A percentile compares a stretch with the other conserved stretches of the same genome.
phyloP scores from a whole-genome alignment of 2,797 vertebrate species.

The Halcyon leucocephala region DNA sequence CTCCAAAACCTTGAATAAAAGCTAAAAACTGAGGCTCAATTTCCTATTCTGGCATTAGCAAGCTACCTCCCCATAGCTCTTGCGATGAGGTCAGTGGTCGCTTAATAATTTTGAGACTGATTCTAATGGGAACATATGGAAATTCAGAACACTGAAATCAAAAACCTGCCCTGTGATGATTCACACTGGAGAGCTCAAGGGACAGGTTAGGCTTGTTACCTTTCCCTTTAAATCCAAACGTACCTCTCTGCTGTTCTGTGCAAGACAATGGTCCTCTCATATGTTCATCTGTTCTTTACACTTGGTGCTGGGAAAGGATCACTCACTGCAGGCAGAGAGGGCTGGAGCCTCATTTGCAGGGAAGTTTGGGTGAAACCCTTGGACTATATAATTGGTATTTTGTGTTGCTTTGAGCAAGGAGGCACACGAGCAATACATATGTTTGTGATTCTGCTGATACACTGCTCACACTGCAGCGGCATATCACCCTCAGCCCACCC shows the following conservation, averaged over 20 bases:
- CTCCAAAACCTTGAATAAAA: neutral
- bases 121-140: neutral
- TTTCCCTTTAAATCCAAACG: neutral
- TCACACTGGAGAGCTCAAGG: neutral
- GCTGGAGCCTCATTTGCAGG: neutral
- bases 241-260: neutral
- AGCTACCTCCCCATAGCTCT: neutral
- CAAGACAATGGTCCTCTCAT: neutral
- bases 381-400: neutral
- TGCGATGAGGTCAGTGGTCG: neutral
- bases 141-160: neutral
- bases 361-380: neutral
- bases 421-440: fast-evolving
- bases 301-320: neutral
- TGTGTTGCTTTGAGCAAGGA: neutral
- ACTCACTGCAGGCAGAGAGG: neutral
- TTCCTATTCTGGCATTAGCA: neutral
- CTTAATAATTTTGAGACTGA: neutral
- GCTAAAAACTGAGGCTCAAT: neutral
- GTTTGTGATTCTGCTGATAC: neutral
- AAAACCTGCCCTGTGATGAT: neutral
- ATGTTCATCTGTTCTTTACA: neutral
- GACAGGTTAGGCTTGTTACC: neutral
- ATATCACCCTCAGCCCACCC: neutral
- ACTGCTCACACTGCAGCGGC: neutral